These are phyloP conservation scores for Percina caprodes DNA, from an alignment of 2,113 vertebrate genomes.

Conservation along the genomic window DNA sequence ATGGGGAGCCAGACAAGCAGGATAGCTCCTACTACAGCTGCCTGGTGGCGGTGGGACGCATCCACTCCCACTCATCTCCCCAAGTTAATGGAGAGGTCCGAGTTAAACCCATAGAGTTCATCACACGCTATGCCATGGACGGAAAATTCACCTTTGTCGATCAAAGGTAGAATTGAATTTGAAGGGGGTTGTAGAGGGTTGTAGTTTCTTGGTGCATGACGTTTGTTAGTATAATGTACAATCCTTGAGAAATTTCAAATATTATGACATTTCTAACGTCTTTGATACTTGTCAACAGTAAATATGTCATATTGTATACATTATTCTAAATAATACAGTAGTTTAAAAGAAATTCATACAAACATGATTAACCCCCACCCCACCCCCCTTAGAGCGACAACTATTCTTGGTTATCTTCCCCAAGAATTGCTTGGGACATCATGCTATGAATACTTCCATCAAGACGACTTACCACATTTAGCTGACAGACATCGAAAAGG, in stretches of 20 bases:
- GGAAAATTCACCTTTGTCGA: constrained; percentile 95
- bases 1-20: constrained; percentile 86
- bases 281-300: not conserved
- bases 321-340: not conserved
- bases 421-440: constrained; percentile 93
- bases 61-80: constrained; percentile 85
- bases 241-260: not conserved
- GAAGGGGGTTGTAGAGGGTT: not conserved
- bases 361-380: too few species aligned
- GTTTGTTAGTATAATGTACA: not conserved
- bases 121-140: constrained; percentile 91
- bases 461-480: constrained; percentile 91
- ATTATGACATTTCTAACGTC: not conserved
- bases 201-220: not conserved
- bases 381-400: constrained; percentile 81
- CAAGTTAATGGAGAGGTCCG: constrained; percentile 87
- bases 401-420: constrained; percentile 92
- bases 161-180: constrained; percentile 85
- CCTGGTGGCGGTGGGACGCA: constrained; percentile 90
- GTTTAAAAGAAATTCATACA: not conserved
- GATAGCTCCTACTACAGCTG: constrained; percentile 89
- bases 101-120: constrained; percentile 90
- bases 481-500: constrained; percentile 93
- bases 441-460: constrained; percentile 96
- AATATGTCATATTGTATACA: not conserved